Evolutionary conservation across 2,888 invertebrate species (phyloP).

Genomic region (Andrena chrysosceles): DNA sequence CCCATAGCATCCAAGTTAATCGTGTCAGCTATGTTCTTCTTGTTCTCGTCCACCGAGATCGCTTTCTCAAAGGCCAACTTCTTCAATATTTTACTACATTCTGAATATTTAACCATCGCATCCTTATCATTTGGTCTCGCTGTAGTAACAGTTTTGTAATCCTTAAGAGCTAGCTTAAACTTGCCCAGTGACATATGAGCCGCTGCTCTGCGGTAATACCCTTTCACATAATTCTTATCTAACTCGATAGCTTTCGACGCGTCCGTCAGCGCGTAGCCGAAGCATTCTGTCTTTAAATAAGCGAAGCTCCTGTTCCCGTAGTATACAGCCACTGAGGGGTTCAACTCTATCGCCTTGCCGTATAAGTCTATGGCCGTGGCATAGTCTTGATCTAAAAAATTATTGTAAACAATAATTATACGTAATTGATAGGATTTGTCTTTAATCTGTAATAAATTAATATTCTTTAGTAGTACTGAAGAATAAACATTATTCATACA

Average conservation of each 20-base stretch:
- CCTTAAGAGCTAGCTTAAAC: conserved; percentile 97
- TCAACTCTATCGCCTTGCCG: conserved; percentile 94
- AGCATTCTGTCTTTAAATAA: conserved; percentile 96
- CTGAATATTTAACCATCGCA: conserved; percentile 95
- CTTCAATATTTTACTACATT: conserved; percentile 98
- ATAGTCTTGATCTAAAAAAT: conserved; percentile 94
- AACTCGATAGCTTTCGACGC: conserved; percentile 96
- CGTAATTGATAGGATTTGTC: not conserved
- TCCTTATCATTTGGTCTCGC: conserved; percentile 97
- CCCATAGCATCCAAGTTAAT: conserved; percentile 96
- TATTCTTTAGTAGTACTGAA: no score
- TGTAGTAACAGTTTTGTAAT: conserved; percentile 98
- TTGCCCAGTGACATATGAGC: conserved; percentile 99
- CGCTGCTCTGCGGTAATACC: conserved; percentile 98
- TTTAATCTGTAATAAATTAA: not conserved
- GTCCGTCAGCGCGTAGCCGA: conserved; percentile 97
- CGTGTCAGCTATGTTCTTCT: conserved; percentile 94
- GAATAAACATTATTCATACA: not conserved
- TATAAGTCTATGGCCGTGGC: conserved; percentile 95
- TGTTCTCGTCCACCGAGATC: conserved; percentile 96
- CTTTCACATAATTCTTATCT: conserved; percentile 96
- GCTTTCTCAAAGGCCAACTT: conserved; percentile 98
- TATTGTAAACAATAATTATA: not conserved
- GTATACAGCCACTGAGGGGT: conserved; percentile 94
- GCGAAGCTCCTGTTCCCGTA: conserved; percentile 98